phyloP scores from a whole-genome alignment of 2,888 invertebrate genomes.

The Mamestra brassicae region DNA sequence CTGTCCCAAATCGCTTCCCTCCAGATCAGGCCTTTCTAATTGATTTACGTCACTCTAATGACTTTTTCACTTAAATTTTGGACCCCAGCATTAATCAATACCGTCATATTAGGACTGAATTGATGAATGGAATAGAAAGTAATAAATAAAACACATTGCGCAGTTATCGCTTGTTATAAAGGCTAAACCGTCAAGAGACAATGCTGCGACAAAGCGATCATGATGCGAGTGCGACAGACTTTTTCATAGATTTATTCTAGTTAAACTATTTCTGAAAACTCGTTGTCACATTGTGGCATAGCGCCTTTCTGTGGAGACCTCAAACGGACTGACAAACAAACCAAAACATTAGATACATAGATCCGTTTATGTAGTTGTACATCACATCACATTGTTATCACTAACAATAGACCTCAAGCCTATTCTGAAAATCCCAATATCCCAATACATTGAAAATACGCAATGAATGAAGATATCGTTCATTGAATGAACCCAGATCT shows the following conservation, averaged over 20 bases:
- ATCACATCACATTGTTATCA: slow-evolving; percentile 18
- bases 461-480: slow-evolving; percentile 40
- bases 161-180: not conserved
- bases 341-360: not conserved
- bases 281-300: too few relatives aligned
- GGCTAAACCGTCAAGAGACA: not conserved
- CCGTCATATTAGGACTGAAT: not conserved
- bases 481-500: slow-evolving; percentile 19
- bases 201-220: not conserved
- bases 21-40: slow-evolving; percentile 22
- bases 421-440: slow-evolving; percentile 26
- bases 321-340: slow-evolving; percentile 11
- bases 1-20: not conserved
- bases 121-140: slow-evolving; percentile 5
- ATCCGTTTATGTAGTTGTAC: not conserved
- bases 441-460: slow-evolving; percentile 41
- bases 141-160: not conserved
- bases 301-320: not conserved
- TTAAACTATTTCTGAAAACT: not conserved
- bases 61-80: slow-evolving; percentile 28
- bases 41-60: slow-evolving; percentile 47
- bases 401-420: slow-evolving; percentile 27
- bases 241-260: too few relatives aligned
- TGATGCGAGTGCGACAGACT: not conserved
- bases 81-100: slow-evolving; percentile 43